A percentile compares a stretch with the other conserved stretches of the same genome.
These are phyloP conservation scores for Poecile atricapillus DNA, from an alignment of 2,113 vertebrate species.

Conservation along the genomic window DNA sequence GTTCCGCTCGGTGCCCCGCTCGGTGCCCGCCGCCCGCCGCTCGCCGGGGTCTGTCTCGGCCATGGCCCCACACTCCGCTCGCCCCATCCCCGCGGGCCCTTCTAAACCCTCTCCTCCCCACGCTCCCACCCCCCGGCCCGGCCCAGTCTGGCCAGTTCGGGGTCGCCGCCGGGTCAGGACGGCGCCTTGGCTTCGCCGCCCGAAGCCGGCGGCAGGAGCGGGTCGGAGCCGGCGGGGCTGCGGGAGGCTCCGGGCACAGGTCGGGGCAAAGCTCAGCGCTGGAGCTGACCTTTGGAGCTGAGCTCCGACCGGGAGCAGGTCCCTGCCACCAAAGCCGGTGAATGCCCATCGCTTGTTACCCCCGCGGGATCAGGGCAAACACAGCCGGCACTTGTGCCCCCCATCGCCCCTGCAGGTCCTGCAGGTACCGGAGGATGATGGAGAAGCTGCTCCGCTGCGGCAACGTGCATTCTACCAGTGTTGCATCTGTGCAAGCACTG, in stretches of 20 bases:
- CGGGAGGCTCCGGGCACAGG: not conserved
- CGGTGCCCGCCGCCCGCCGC: not conserved
- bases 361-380: not conserved
- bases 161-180: not conserved
- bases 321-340: rapidly evolving
- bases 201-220: not conserved
- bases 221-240: not conserved
- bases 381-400: too few species aligned
- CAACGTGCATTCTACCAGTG: not conserved
- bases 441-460: not conserved
- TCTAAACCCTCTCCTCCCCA: not conserved
- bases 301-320: too few species aligned
- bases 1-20: rapidly evolving
- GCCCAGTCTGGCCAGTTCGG: not conserved
- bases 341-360: not conserved
- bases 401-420: not conserved
- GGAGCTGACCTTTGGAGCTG: too few species aligned
- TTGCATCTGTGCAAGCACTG: not conserved
- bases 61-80: not conserved
- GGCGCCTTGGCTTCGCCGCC: not conserved
- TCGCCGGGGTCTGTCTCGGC: not conserved
- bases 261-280: not conserved
- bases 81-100: not conserved
- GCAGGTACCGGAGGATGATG: not conserved
- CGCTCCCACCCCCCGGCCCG: not conserved